These are phyloP conservation scores for Ictidomys tridecemlineatus DNA, from an alignment of 2,113 vertebrate species.

Conservation along the genomic window DNA sequence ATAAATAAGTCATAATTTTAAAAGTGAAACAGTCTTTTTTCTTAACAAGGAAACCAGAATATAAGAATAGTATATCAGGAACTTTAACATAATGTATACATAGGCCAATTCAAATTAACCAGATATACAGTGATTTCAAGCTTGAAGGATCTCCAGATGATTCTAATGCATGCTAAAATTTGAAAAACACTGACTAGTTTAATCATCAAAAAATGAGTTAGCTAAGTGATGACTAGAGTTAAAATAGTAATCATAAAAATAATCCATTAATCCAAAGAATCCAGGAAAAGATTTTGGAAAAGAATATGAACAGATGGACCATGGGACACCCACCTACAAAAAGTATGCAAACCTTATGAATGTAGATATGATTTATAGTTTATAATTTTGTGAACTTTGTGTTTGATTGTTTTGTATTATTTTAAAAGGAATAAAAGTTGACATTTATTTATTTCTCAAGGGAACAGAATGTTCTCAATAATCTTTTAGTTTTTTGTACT, in stretches of 20 bases:
- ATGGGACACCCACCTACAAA: not conserved
- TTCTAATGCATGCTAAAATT: not conserved
- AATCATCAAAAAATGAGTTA: not conserved
- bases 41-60: not conserved
- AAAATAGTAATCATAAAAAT: not conserved
- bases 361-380: slow-evolving; percentile 28
- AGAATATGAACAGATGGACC: not conserved
- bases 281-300: not conserved
- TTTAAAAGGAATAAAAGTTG: not conserved
- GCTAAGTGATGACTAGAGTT: not conserved
- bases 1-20: not conserved
- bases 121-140: not conserved
- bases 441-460: not conserved
- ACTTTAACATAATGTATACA: not conserved
- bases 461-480: not conserved
- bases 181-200: not conserved
- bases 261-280: not conserved
- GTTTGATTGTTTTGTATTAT: not conserved
- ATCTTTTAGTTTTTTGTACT: not conserved
- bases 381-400: not conserved
- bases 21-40: not conserved
- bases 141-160: not conserved
- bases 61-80: not conserved
- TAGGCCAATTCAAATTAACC: not conserved
- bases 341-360: not conserved